Evolutionary conservation across 2,797 vertebrate genomes (phyloP), one percentile per base, ranked within the genome.

Genomic region (Salmo trutta): DNA sequence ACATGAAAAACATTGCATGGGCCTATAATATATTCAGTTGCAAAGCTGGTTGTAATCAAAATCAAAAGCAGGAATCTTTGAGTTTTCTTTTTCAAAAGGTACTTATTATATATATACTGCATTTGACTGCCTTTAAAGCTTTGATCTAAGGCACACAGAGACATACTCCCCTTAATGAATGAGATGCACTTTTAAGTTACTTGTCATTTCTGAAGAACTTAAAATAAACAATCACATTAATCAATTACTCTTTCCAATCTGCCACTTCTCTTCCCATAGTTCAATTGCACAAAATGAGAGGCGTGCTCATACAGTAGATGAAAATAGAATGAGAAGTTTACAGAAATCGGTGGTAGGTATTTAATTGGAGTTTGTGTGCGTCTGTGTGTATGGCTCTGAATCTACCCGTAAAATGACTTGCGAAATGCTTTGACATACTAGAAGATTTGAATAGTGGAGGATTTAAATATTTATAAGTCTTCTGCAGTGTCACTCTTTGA

Each of bases 391-490:
- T 79, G 85, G 86, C 81, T 91, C 86, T 87, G 83, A 85, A 85
- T 93, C 89, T 89, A 88, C 89, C 89, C 91, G 90, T 83, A 86
- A 93, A 80, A 88, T 84, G 92, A 91, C 91, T 87, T 74, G 72
- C 53, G 16, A 93, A 94, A 94, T 94, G 93, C 94, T 94, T 95
- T 95, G 94, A 95, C 94, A 91, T 94, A 90, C 83, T 88, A 88
- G 92, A 91, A 89, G 91, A 94, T 95, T 93, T 93, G 91, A 94
- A 93, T 90, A 91, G 91, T 82, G 83, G 21, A 81, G 90, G 88
- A 93, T 93, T 94, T 95, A 93, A 95, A 94, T 94, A 95, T 95
- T 94, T 92, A 94, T 94, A 94, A 92, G 87, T 92, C 89, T 85
- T 93, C 92, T 80, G 86, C 89, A 79, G 90, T 88, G 84, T 93